Conservation (phyloP, 2,888 invertebrate genomes). For the Linyphia triangularis region DNA sequence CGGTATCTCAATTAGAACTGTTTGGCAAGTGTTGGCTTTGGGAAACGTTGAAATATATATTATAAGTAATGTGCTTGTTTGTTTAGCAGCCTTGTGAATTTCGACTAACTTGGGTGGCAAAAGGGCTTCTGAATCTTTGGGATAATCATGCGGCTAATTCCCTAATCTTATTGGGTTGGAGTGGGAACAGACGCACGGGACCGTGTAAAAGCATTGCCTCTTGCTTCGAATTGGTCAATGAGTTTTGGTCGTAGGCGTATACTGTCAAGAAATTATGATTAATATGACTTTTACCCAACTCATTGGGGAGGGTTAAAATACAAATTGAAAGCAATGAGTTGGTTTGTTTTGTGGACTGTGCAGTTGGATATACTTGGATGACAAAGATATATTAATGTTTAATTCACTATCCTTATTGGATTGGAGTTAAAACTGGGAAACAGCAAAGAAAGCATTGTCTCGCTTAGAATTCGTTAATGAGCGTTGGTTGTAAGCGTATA, state of each 20-base stretch:
- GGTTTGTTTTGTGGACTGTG: too few relatives aligned
- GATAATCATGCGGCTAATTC: conserved; percentile 55
- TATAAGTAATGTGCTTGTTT: conserved; percentile 28
- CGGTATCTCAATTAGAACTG: conserved; percentile 3
- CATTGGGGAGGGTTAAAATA: too few relatives aligned
- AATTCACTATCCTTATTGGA: too few relatives aligned
- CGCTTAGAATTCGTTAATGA: too few relatives aligned
- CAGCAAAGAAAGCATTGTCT: too few relatives aligned
- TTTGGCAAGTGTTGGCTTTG: background rate
- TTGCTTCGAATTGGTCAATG: background rate
- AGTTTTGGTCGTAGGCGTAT: background rate
- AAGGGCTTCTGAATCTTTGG: background rate
- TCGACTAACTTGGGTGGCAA: conserved; percentile 41
- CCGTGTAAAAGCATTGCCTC: background rate
- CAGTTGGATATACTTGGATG: too few relatives aligned
- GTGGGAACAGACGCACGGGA: background rate
- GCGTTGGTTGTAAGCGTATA: too few relatives aligned
- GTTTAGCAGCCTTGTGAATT: conserved; percentile 14
- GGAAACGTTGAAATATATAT: conserved; percentile 38
- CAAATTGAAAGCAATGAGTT: too few relatives aligned
- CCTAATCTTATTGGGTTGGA: conserved; percentile 30
- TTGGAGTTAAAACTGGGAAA: too few relatives aligned
- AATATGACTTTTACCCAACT: too few relatives aligned
- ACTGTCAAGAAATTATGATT: too few relatives aligned
- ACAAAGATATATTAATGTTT: too few relatives aligned